Base-by-base conservation (phyloP, 2,888 invertebrate genomes). In the Polyommatus iphigenia region DNA sequence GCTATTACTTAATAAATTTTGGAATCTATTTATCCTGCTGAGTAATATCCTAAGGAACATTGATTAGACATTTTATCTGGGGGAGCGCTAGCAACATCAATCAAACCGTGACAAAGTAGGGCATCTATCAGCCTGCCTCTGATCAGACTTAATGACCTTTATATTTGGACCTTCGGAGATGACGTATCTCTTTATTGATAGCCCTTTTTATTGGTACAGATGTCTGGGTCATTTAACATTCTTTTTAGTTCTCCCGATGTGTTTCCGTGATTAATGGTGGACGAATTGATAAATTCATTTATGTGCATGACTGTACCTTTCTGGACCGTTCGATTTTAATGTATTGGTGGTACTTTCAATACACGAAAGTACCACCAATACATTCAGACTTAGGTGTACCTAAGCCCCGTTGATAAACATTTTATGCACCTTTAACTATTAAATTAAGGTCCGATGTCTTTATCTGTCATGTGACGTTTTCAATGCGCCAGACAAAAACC, bases 91-190 rank as follows among this genome's bases (percentile, higher is more conserved):
- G 72, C 71, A 73, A 79, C 86, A 91, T 91, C 88, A 87, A 91
- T 91, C 90, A 90, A 86, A 85, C 78, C 81, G 82, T 86, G 90
- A 90, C 89, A 90, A 90, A 90, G 86, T 89, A 87, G 86, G 84
- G 82, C 85, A 85, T 85, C 84, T 85, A 86, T 88, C 87, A 84
- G 84, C 81, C 83, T 83, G 82, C 81, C 82, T 81, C 82, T 83
- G 80, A 80, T 80, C 81, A 80, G 83, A 85, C 85, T 84, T 85
- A 86, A 85, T 87, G 86, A 86, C 85, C 85, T 87, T 79, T 81
- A 78, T 78, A 79, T 78, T 80, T 77, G 78, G 81, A 76, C 77
- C 78, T 77, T 80, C 79, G 78, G 80, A 79, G 79, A 80, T 81
- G 79, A 80, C 77, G 78, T 78, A 57, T 76, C 78, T 75, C 75